phyloP scores from a whole-genome alignment of 2,113 vertebrate genomes.

The Ancistrus triradiatus region DNA sequence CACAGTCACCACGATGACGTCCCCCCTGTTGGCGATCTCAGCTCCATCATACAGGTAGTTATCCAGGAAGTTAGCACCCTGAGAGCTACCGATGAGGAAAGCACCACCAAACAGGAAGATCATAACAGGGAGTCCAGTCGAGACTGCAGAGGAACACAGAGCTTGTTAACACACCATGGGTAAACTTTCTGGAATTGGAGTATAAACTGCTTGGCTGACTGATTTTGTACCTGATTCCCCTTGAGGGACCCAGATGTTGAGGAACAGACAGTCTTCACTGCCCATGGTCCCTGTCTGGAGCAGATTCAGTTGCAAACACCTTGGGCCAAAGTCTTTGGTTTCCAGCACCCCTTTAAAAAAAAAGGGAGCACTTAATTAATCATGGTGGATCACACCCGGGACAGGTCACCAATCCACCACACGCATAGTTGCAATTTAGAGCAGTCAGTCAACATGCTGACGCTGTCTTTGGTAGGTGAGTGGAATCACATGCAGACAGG shows the following conservation, averaged over 20 bases:
- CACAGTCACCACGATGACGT: constrained; percentile 87
- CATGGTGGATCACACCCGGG: too few relatives aligned
- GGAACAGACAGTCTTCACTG: constrained; percentile 85
- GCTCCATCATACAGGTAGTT: constrained; percentile 85
- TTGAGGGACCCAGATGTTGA: constrained; percentile 95
- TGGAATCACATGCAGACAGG: too few relatives aligned
- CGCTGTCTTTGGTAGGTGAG: too few relatives aligned
- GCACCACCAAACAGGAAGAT: constrained; percentile 84
- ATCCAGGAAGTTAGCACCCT: constrained; percentile 76
- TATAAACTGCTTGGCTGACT: too few relatives aligned
- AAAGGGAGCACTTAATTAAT: too few relatives aligned
- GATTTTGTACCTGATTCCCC: constrained; percentile 46
- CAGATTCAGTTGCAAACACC: constrained; percentile 78
- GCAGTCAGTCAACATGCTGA: too few relatives aligned
- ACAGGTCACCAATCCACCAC: too few relatives aligned
- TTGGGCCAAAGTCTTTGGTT: constrained; percentile 61
- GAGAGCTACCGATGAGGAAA: constrained; percentile 73
- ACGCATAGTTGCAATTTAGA: too few relatives aligned
- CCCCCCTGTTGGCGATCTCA: constrained; percentile 81
- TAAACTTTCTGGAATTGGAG: too few relatives aligned
- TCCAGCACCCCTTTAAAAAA: constrained; percentile 78
- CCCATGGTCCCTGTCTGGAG: constrained; percentile 66
- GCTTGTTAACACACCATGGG: neutral
- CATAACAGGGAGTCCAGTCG: constrained; percentile 83
- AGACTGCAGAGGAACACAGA: constrained; percentile 59